phyloP scores from a whole-genome alignment of 2,797 vertebrate genomes.

The Syndactyla subalaris region DNA sequence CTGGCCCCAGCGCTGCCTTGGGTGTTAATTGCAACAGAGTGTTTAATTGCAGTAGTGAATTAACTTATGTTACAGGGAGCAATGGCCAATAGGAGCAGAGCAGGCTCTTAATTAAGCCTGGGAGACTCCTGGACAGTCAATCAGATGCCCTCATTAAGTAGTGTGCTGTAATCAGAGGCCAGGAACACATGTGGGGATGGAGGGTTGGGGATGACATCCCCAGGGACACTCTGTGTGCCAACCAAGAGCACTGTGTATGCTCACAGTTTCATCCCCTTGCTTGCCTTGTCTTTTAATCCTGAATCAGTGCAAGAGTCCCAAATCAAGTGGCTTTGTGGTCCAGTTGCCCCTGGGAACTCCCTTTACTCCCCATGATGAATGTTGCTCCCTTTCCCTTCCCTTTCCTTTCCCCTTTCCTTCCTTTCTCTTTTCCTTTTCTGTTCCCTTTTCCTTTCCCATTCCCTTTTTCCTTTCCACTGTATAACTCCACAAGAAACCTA shows the following conservation, averaged over 20 bases:
- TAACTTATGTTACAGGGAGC: background rate
- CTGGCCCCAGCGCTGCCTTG: background rate
- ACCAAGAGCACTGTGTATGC: background rate
- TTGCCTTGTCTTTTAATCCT: background rate
- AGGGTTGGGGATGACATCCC: background rate
- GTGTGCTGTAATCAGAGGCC: background rate
- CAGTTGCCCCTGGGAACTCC: background rate
- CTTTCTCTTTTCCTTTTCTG: no score
- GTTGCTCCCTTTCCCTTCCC: accelerated
- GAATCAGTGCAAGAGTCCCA: background rate
- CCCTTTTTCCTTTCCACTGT: background rate
- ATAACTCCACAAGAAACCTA: background rate
- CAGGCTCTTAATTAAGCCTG: constrained; percentile 20
- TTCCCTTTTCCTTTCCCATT: no score
- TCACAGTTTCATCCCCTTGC: background rate
- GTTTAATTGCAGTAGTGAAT: background rate
- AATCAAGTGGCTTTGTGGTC: background rate
- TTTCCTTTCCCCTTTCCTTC: background rate
- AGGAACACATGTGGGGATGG: background rate
- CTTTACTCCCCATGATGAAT: background rate
- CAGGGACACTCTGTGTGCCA: background rate
- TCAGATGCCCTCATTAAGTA: background rate
- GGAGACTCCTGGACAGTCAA: background rate
- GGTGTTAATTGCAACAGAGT: background rate
- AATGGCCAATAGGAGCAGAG: background rate